Evolutionary conservation across 2,888 invertebrate species (phyloP).

Genomic region (Drosophila mimetica): DNA sequence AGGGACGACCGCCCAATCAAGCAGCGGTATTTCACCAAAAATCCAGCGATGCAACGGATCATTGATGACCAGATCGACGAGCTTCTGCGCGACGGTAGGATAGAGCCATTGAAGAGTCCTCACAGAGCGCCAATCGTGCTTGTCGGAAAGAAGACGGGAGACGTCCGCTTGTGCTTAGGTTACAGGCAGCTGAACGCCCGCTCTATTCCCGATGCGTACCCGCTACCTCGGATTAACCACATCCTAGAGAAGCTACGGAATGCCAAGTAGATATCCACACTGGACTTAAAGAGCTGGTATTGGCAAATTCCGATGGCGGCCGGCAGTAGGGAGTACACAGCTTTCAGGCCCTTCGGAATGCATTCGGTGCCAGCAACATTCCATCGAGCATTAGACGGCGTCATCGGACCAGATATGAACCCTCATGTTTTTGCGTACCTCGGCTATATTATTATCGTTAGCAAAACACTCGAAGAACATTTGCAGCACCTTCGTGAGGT

Average conservation of each 20-base stretch:
- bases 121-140: background rate
- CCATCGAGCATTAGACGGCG: background rate
- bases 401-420: background rate
- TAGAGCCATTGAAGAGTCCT: background rate
- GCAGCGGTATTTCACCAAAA: slow-evolving; percentile 1
- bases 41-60: slow-evolving; percentile 2
- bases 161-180: too few relatives aligned
- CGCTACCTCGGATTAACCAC: background rate
- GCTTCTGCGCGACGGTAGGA: background rate
- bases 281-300: too few relatives aligned
- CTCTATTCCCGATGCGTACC: slow-evolving; percentile 1
- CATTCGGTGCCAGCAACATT: background rate
- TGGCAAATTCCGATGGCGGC: background rate
- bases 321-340: background rate
- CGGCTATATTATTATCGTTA: too few relatives aligned
- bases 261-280: background rate
- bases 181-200: too few relatives aligned
- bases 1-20: slow-evolving; percentile 2
- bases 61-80: background rate
- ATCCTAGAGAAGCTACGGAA: background rate
- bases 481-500: too few relatives aligned
- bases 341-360: too few relatives aligned
- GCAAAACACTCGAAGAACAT: too few relatives aligned
- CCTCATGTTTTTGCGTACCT: background rate
- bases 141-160: background rate